These are phyloP conservation scores for Cynodonichthys magdalenae DNA, from an alignment of 2,797 vertebrate genomes.

Conservation along the genomic window DNA sequence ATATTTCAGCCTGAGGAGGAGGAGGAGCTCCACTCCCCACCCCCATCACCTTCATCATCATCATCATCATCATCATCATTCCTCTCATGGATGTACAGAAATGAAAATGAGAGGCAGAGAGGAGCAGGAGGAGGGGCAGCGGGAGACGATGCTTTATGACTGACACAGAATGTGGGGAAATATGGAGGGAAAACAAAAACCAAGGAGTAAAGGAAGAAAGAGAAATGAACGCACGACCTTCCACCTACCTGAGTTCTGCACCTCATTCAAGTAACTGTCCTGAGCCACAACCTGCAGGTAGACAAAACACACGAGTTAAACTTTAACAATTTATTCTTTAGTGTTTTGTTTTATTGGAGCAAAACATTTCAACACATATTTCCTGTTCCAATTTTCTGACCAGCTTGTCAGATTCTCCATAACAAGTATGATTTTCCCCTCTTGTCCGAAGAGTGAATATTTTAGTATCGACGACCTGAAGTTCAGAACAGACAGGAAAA, in stretches of 20 bases:
- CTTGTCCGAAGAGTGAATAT: too few relatives aligned
- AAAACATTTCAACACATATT: not conserved
- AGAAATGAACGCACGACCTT: constrained; percentile 27
- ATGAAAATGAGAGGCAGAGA: constrained; percentile 23
- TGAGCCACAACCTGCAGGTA: constrained; percentile 79
- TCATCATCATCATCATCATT: constrained; percentile 27
- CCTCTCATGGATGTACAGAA: constrained; percentile 22
- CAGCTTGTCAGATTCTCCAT: too few relatives aligned
- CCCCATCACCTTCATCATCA: constrained; percentile 44
- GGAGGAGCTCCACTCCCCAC: constrained; percentile 49
- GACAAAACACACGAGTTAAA: constrained; percentile 20
- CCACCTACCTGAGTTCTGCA: constrained; percentile 83
- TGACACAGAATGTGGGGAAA: constrained; percentile 63
- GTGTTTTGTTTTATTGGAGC: not conserved
- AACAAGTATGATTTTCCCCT: too few relatives aligned
- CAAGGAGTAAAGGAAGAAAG: constrained; percentile 34
- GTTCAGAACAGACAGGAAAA: too few relatives aligned
- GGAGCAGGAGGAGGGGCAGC: constrained; percentile 21
- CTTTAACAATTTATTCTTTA: too few relatives aligned
- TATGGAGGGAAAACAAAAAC: constrained; percentile 25
- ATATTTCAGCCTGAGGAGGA: constrained; percentile 25
- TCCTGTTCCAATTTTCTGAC: not conserved
- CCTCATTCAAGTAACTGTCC: constrained; percentile 83
- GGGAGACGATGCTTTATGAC: constrained; percentile 23
- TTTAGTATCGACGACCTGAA: too few relatives aligned